Evolutionary conservation across 2,888 invertebrate genomes (phyloP).

Genomic region (Nomada fucata): DNA sequence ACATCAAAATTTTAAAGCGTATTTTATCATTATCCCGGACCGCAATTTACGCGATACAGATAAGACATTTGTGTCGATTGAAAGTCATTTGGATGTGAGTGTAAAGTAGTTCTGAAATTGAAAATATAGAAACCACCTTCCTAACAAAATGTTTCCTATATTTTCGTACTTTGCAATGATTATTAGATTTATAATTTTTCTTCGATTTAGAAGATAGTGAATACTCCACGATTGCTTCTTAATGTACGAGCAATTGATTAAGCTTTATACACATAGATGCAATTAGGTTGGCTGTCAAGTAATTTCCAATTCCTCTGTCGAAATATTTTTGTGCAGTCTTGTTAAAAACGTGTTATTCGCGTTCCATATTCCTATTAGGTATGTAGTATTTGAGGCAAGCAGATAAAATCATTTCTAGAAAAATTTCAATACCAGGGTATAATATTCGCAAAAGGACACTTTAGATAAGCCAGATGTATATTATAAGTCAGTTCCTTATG

Average conservation of each 20-base stretch:
- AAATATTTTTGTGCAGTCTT: not conserved
- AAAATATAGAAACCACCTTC: too few species aligned
- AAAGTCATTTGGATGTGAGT: too few species aligned
- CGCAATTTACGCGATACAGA: too few species aligned
- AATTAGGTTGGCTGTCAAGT: slow-evolving; percentile 16
- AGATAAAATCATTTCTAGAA: not conserved
- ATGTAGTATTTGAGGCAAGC: too few species aligned
- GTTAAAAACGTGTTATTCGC: not conserved
- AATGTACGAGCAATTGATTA: not conserved
- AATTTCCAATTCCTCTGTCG: slow-evolving; percentile 16
- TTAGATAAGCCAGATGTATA: not conserved
- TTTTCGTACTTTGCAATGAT: slow-evolving; percentile 3
- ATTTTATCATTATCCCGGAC: too few species aligned
- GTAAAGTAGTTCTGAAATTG: too few species aligned
- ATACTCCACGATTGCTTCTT: not conserved
- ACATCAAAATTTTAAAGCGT: too few species aligned
- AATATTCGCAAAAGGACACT: not conserved
- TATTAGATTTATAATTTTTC: not conserved
- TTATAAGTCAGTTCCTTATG: slow-evolving; percentile 14
- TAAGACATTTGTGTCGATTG: too few species aligned
- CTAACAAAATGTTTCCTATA: not conserved
- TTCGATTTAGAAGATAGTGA: not conserved
- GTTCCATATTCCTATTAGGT: not conserved
- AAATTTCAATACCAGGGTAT: not conserved
- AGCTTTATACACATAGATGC: not conserved